Evolutionary conservation across 1,140 invertebrate genomes (phyloP), one percentile per base, ranked within the genome.

Genomic region (Piezodorus guildinii): DNA sequence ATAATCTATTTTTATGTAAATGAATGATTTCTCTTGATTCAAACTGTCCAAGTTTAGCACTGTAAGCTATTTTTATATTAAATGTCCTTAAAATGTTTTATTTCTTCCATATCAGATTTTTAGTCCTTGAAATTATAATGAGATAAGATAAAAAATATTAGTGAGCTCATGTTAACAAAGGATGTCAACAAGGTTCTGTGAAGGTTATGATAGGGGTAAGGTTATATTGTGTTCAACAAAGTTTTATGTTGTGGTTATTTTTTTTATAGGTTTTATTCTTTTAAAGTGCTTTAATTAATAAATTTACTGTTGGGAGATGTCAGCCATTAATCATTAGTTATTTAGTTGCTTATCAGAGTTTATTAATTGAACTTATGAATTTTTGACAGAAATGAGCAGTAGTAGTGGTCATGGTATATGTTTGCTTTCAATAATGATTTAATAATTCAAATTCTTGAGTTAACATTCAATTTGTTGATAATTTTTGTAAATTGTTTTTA

Each of bases 381-480:
- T 23, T 27, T 56, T 23, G 34, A 39, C 60, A 61, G 39, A 39
- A 51, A 63, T 68, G 61, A 69, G 64, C 49, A 69, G 68, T 64
- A 70, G 69, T 63, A 67, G 66, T 69, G 63, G 64, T 56, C 62
- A 69, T 66, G 66, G 69, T 72, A 66, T 65, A 43, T 39, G 25
- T 34, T 58, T 58, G 15, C 27, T 58, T 6, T 27, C 10, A 43
- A 60, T 60, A 43, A 1, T 19, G 65, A n/a, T 45, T 67, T 59
- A 58, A 62, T 69, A 59, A 63, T 62, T 51, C 62, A 64, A 60
- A 54, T 39, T 39, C 67, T 65, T 66, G 14, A 14, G n/a, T 19
- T 70, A 68, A 66, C 69, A 68, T 69, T 69, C 61, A n/a, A n/a
- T 65, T 43, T 60, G 63, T 60, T 45, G 45, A n/a, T n/a, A n/a